phyloP scores from a whole-genome alignment of 2,113 vertebrate species.

The Cepphus grylle region DNA sequence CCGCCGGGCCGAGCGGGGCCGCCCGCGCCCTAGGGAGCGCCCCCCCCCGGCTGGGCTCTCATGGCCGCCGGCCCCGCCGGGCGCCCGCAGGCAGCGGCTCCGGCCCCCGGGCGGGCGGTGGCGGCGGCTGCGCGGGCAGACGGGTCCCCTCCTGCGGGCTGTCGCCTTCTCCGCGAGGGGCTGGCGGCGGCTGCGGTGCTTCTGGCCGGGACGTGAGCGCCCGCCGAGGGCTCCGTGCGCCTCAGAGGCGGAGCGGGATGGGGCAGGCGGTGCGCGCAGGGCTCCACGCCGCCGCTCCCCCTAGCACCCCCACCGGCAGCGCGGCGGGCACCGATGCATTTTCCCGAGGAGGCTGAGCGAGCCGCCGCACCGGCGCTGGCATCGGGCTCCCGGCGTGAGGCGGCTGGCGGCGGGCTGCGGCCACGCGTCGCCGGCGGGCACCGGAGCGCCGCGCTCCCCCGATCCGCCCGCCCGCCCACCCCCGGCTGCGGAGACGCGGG shows the following conservation, averaged over 20 bases:
- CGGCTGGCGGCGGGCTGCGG: not conserved
- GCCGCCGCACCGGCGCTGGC: constrained; percentile 61
- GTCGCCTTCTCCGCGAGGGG: not conserved
- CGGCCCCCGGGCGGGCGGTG: not conserved
- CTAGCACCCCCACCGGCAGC: constrained; percentile 21
- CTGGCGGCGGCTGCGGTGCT: not conserved
- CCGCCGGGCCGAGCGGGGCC: not conserved
- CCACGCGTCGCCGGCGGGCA: not conserved
- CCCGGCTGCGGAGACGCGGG: not conserved
- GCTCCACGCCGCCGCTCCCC: constrained; percentile 44
- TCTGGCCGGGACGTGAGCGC: not conserved
- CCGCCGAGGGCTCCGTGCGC: not conserved
- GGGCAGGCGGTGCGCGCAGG: constrained; percentile 36
- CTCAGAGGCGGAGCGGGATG: constrained; percentile 14
- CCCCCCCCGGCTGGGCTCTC: not conserved
- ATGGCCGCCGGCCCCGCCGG: not conserved
- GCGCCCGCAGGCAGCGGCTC: constrained; percentile 21
- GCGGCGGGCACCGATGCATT: constrained; percentile 39
- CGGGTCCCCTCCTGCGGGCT: not conserved
- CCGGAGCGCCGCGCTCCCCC: not conserved
- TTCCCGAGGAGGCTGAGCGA: constrained; percentile 30
- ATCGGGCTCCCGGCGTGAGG: constrained; percentile 44
- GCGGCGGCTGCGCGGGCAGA: not conserved
- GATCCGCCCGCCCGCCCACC: not conserved
- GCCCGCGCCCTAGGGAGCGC: constrained; percentile 11